Evolutionary conservation across 2,113 vertebrate genomes (phyloP).

Genomic region (Hypanus sabinus): DNA sequence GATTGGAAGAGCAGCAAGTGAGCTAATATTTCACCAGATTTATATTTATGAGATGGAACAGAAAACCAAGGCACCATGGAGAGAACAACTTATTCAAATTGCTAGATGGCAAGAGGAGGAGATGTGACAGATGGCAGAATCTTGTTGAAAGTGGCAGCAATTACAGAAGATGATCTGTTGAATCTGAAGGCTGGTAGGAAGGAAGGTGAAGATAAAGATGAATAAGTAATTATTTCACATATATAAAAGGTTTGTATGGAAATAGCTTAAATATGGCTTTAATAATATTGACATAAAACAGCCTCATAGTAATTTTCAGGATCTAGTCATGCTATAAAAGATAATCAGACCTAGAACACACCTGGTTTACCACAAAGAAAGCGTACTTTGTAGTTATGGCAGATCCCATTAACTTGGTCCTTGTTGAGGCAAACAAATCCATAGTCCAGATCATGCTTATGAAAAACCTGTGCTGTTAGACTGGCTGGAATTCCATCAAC

Average conservation of each 20-base stretch:
- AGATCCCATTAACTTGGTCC: conserved; percentile 64
- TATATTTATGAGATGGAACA: too few relatives aligned
- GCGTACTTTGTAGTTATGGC: conserved; percentile 77
- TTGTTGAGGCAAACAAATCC: conserved; percentile 79
- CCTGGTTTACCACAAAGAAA: conserved; percentile 89
- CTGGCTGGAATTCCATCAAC: conserved; percentile 60
- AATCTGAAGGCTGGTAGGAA: too few relatives aligned
- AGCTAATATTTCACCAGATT: too few relatives aligned
- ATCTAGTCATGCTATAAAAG: not conserved
- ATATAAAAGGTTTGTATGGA: not conserved
- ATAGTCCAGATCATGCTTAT: conserved; percentile 76
- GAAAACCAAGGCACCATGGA: too few relatives aligned
- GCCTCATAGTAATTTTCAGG: not conserved
- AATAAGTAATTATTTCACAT: not conserved
- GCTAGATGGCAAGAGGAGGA: too few relatives aligned
- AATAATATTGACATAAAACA: not conserved
- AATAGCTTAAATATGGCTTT: not conserved
- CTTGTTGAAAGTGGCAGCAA: too few relatives aligned
- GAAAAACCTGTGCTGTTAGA: conserved; percentile 72
- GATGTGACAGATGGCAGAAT: too few relatives aligned
- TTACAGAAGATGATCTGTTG: too few relatives aligned
- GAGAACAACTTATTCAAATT: too few relatives aligned
- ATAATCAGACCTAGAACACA: conserved; percentile 47
- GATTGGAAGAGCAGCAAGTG: too few relatives aligned
- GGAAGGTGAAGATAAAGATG: too few relatives aligned